Base-by-base conservation (phyloP, 2,113 vertebrate genomes). In the Microcebus jonahi region DNA sequence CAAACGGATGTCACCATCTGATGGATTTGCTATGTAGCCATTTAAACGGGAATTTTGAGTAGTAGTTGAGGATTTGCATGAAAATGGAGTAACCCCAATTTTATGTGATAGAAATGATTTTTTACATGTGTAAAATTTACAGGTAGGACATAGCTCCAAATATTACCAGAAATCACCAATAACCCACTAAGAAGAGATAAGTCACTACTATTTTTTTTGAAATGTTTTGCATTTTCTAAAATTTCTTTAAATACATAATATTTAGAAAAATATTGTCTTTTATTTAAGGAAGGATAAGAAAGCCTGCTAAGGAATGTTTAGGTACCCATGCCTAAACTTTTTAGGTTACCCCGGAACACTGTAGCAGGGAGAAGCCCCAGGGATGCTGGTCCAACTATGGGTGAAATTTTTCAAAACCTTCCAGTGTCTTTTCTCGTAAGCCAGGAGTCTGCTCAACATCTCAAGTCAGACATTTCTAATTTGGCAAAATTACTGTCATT, bases 401-500 rank as follows among this genome's bases (percentile, higher is more conserved):
- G 13, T 23, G 42, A 29, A 65, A 53, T n/a, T 70, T 15, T 0
- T 20, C 29, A 13, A 7, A 39, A 27, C 39, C n/a, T 1, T 31
- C 1, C 3, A 1, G 57, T 29, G 8, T 13, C 0, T 3, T 0
- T 31, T 39, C 18, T 2, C 3, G 23, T 23, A 12, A 7, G 10
- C 20, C 36, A 17, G 10, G 11, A 8, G n/a, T 18, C 65, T 1
- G 63, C 70, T 42, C 36, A 12, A 27, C 50, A 0, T 42, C 50
- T 79, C 67, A 11, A 42, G 59, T 34, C 63, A 91, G 87, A 48
- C 90, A 0, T 84, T 80, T 34, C 84, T 88, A 31, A 84, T 23
- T 80, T 20, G 45, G 90, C 63, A 20, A 63, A 81, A 91, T 94
- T 25, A 85, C 90, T 65, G 34, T 50, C 85, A 84, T 89, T 96